Evolutionary conservation across 53 echinoderm and acorn worm genomes (phyloP).

Genomic region (Paracentrotus lividus): DNA sequence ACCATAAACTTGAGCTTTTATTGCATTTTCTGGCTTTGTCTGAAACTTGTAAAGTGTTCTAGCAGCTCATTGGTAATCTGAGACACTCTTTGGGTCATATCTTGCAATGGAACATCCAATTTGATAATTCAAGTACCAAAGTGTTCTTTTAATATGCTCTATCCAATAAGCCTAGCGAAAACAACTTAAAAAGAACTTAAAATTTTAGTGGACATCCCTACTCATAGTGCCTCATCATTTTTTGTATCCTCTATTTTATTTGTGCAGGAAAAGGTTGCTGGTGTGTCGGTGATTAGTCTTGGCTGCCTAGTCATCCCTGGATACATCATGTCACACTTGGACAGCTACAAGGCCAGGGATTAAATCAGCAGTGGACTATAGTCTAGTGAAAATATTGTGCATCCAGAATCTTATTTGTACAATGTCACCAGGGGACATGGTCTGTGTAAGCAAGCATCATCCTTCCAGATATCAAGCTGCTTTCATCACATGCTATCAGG

Average conservation of each 20-base stretch:
- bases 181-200: no score
- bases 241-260: not conserved
- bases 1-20: no score
- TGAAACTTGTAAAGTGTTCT: no score
- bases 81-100: no score
- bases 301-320: slow-evolving; percentile 84
- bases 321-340: slow-evolving; percentile 91
- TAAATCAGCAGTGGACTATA: not conserved
- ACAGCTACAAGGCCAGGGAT: slow-evolving; percentile 84
- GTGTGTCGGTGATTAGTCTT: slow-evolving; percentile 58
- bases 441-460: not conserved
- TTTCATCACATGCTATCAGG: not conserved
- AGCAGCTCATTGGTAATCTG: no score
- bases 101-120: no score
- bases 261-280: slow-evolving; percentile 65
- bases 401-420: slow-evolving; percentile 37
- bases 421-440: slow-evolving; percentile 18
- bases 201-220: no score
- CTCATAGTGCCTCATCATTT: not conserved
- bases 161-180: no score
- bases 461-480: not conserved
- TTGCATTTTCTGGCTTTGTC: no score
- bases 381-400: slow-evolving; percentile 27
- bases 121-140: no score
- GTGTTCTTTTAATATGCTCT: no score